Conservation (phyloP, 2,888 invertebrate species). For the Leptopilina myrica region DNA sequence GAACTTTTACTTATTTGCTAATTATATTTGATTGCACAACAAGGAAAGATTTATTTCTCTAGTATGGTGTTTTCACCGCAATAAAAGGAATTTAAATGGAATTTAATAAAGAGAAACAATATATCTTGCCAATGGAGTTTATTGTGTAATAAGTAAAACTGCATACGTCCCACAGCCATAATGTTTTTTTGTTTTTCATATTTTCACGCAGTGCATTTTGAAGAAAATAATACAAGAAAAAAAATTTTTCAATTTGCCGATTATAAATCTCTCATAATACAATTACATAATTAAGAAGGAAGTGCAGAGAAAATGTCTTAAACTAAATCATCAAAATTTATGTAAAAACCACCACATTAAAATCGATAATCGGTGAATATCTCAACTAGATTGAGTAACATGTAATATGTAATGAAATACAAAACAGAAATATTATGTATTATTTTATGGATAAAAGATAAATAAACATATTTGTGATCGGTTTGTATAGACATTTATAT, state of each 20-base stretch:
- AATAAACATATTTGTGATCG: background rate
- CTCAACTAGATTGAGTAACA: background rate
- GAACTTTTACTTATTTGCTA: conserved; percentile 9
- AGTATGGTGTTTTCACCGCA: background rate
- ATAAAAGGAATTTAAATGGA: conserved; percentile 8
- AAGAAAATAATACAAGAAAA: background rate
- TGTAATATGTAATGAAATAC: conserved; percentile 9
- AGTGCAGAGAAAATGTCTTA: background rate
- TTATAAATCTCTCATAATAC: background rate
- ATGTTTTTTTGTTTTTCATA: background rate
- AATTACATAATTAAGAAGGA: background rate
- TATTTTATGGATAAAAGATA: background rate
- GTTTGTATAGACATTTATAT: background rate
- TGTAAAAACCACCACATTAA: background rate
- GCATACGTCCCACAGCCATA: background rate
- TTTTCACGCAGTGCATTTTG: background rate
- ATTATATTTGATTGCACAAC: conserved; percentile 7
- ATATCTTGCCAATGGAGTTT: background rate
- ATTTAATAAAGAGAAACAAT: background rate
- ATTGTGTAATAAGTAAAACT: background rate
- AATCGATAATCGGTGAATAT: background rate
- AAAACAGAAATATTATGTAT: background rate
- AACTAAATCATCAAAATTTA: background rate
- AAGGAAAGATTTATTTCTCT: conserved; percentile 1
- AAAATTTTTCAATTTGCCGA: background rate